Percentiles rank a stretch among this genome's conserved stretches.
Evolutionary conservation across 1,140 invertebrate species (phyloP).

Genomic region (Zaprionus africanus): DNA sequence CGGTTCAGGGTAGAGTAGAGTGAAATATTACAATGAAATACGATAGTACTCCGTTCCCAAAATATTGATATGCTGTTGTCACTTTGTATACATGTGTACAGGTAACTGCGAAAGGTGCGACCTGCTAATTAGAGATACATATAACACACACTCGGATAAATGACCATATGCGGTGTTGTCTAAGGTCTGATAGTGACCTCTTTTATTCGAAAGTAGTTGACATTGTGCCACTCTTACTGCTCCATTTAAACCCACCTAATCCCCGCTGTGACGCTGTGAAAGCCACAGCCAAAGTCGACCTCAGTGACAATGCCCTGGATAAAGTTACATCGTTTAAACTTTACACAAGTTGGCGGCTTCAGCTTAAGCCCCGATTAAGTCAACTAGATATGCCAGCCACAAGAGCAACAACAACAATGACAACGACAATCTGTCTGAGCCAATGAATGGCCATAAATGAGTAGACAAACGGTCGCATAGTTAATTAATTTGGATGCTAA

Average conservation of each 20-base stretch:
- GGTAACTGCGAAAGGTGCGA: slow-evolving; percentile 33
- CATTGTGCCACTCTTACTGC: slow-evolving; percentile 51
- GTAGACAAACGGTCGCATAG: slow-evolving; percentile 22
- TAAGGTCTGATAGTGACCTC: slow-evolving; percentile 58
- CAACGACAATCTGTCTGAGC: slow-evolving; percentile 2
- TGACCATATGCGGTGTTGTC: slow-evolving; percentile 11
- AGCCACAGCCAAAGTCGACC: slow-evolving; percentile 16
- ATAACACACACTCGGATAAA: background rate
- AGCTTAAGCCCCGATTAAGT: background rate
- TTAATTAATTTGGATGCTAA: slow-evolving; percentile 64
- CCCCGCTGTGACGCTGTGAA: slow-evolving; percentile 15
- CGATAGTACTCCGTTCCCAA: background rate
- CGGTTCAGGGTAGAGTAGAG: slow-evolving; percentile 14
- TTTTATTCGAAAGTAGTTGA: slow-evolving; percentile 73
- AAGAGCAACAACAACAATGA: background rate
- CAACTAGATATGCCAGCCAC: background rate
- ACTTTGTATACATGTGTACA: background rate
- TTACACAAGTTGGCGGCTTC: background rate
- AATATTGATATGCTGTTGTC: background rate
- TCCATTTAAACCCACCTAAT: slow-evolving; percentile 47
- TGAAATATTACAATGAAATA: background rate
- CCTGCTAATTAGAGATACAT: background rate
- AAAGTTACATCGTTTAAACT: slow-evolving; percentile 36
- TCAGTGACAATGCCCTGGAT: slow-evolving; percentile 23
- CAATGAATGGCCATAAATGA: slow-evolving; percentile 32